A percentile compares a stretch with the other conserved stretches of the same genome.
Conservation (phyloP, 2,113 vertebrate species). For the Fregata magnificens region DNA sequence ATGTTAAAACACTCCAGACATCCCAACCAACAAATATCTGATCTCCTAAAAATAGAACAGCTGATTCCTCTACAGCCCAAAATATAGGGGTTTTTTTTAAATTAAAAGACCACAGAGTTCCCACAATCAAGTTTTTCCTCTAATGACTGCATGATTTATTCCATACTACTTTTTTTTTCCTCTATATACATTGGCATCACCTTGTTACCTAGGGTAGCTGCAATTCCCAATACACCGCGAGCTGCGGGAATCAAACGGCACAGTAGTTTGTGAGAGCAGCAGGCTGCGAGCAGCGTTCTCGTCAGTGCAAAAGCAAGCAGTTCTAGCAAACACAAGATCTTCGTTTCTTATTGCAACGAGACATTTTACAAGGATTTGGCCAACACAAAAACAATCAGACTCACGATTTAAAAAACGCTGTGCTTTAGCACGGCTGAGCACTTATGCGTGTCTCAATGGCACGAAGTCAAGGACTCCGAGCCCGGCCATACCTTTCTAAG, state of each 20-base stretch:
- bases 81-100: neutral
- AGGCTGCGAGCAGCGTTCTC: neutral
- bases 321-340: neutral
- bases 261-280: conserved; percentile 29
- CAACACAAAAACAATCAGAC: neutral
- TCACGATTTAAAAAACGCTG: neutral
- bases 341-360: neutral
- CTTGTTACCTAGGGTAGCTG: neutral
- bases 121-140: conserved; percentile 5
- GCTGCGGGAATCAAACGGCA: neutral
- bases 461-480: neutral
- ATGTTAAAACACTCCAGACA: conserved; percentile 30
- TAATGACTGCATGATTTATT: neutral
- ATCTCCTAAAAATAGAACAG: neutral
- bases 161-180: neutral
- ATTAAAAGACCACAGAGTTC: conserved; percentile 1
- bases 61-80: neutral
- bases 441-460: neutral
- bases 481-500: neutral
- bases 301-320: neutral
- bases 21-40: neutral
- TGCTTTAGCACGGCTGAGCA: neutral
- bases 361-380: neutral
- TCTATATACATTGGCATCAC: neutral
- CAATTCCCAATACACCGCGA: neutral